Evolutionary conservation across 1,140 invertebrate genomes (phyloP), one percentile per base, ranked within the genome.

Genomic region (Drosophila bocki): DNA sequence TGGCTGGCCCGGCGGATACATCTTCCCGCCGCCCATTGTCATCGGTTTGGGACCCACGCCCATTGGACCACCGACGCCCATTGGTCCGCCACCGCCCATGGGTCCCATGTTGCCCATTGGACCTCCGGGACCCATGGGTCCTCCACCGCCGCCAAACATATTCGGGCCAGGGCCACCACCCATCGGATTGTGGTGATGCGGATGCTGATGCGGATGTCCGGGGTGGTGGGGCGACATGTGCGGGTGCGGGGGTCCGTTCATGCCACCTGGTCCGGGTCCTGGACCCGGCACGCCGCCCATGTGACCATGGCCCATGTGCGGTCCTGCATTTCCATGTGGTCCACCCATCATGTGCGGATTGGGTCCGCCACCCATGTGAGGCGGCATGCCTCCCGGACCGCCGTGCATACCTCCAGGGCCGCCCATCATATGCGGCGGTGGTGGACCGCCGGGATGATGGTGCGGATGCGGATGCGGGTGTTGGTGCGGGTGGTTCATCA

Each of bases 1-100:
- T 7, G 98, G 97, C 93, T 99, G 97, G 93, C 99, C 98, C 6
- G 97, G 96, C 53, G 98, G 98, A 94, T 99, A 99, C 47, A 98
- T 96, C 94, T 98, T 98, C 41, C 97, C 97, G 45, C 97, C 96
- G 93, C 96, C 97, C 53, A 98, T 97, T 81, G 97, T 96, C 96
- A 98, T 97, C 26, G 92, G 91, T 39, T 91, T 92, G 35, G 82
- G 88, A 1, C 88, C 94, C 93, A 94, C 94, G 19, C 94, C 94
- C 93, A 86, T 83, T 6, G 91, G 91, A 1, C 85, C 88, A 3
- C 84, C 88, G 19, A 54, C 88, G 33, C 78, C 77, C 77, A 80
- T 84, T 15, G 80, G 82, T 22, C 79, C 80, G n/a, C 81, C 80
- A 6, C 81, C 80, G 3, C 78, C 74, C 33, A 74, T 68, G 11